Evolutionary conservation across 2,888 invertebrate genomes (phyloP), one percentile per base, ranked within the genome.

Genomic region (Agonopterix arenella): DNA sequence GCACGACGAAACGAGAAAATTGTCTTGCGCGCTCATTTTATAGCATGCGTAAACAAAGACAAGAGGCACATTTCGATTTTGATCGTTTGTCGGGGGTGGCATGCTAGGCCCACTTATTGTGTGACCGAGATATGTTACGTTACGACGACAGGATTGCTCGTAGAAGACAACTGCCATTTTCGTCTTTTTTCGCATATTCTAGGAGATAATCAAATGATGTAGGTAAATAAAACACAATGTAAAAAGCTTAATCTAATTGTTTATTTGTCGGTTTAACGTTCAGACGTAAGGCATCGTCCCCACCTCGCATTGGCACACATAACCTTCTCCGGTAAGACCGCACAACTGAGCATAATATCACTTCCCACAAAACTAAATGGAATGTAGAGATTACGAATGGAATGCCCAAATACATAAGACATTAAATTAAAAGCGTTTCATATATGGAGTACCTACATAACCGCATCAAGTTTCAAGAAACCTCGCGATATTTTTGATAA

Each of bases 211-310:
- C 18, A 18, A 18, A 38, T 10, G 40, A 8, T 40, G 40, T 40
- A 8, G 10, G 40, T 40, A 40, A 40, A 40, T 40, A 40, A 40
- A 40, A 40, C 40, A 40, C 40, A 40, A 3, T 40, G 40, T 40
- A 43, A 81, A 86, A 89, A 88, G 89, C 88, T 89, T 89, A 89
- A 64, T 77, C 84, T 85, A 85, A 62, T 68, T 28, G 73, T 85
- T 89, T 89, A 89, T 88, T 89, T 89, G 89, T 89, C 89, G 84
- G 83, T 84, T 86, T 78, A 84, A 86, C 82, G 73, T 86, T 86
- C 84, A 82, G 71, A 84, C 80, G 76, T 88, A 88, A 88, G 88
- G 88, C 86, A 85, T 83, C 73, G 75, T 81, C 73, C 79, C 10
- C 77, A 74, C 71, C 80, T 76, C 78, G 67, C 73, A 82, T 89